Evolutionary conservation across 2,113 vertebrate species (phyloP).

Genomic region (Lasiurus cinereus): DNA sequence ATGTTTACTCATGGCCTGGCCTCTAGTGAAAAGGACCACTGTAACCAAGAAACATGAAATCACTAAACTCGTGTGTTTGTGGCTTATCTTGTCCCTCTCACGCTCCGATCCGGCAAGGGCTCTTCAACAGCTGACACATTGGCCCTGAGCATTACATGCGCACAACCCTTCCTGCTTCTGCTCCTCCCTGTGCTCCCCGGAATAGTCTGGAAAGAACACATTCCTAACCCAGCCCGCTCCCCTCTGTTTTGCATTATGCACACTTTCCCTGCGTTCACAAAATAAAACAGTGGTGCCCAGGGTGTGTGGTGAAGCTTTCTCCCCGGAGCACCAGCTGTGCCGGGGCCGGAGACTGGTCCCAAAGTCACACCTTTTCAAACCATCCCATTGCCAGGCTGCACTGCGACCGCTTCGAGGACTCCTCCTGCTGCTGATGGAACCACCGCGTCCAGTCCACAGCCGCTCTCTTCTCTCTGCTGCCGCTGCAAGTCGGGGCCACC

Average conservation of each 20-base stretch:
- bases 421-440: background rate
- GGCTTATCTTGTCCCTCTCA: background rate
- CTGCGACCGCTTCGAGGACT: background rate
- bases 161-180: background rate
- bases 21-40: too few relatives aligned
- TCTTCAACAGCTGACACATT: background rate
- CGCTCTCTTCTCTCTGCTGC: background rate
- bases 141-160: background rate
- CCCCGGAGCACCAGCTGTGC: background rate
- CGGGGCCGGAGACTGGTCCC: background rate
- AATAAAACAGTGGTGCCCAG: background rate
- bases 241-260: slow-evolving; percentile 26
- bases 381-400: background rate
- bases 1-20: background rate
- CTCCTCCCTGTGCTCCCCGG: background rate
- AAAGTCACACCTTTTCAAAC: background rate
- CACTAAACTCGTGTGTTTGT: background rate
- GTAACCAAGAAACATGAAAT: background rate
- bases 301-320: background rate
- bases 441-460: fast-evolving
- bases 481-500: background rate
- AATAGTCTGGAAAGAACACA: background rate
- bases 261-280: background rate
- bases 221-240: background rate
- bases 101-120: background rate